phyloP scores from a whole-genome alignment of 2,888 invertebrate species.

The Aspidapion aeneum region DNA sequence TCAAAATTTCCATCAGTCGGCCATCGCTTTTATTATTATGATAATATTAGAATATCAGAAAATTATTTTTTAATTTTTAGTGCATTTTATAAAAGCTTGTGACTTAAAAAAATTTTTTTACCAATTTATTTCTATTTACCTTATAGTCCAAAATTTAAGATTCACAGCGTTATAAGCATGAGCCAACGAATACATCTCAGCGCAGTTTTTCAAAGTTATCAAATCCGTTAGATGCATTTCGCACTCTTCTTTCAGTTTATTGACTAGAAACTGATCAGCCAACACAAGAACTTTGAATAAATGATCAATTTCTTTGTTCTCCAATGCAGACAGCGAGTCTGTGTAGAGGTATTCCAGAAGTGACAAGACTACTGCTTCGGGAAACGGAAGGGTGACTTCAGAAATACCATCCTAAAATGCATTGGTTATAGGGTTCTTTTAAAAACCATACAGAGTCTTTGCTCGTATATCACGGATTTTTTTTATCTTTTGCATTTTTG shows the following conservation, averaged over 20 bases:
- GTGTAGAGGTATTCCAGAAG: conserved; percentile 76
- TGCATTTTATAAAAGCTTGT: too few relatives aligned
- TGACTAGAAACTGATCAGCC: conserved; percentile 77
- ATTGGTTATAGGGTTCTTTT: too few relatives aligned
- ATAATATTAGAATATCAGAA: too few relatives aligned
- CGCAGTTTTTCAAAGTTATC: conserved; percentile 71
- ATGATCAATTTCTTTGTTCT: conserved; percentile 64
- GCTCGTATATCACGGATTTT: too few relatives aligned
- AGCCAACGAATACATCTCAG: conserved; percentile 73
- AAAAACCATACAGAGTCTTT: too few relatives aligned
- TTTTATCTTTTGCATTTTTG: neutral
- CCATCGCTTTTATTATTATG: too few relatives aligned
- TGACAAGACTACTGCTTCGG: conserved; percentile 58
- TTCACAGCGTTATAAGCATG: conserved; percentile 71
- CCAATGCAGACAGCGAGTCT: conserved; percentile 58
- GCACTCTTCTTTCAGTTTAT: conserved; percentile 67
- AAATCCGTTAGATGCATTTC: conserved; percentile 59
- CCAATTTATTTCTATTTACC: neutral
- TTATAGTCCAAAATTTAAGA: conserved; percentile 68
- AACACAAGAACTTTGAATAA: conserved; percentile 69
- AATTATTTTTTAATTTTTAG: too few relatives aligned
- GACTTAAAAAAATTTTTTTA: too few relatives aligned
- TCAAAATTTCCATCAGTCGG: too few relatives aligned
- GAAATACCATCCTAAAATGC: conserved; percentile 29
- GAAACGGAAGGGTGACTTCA: conserved; percentile 54